phyloP scores from a whole-genome alignment of 2,888 invertebrate genomes.

The Villa cingulata region DNA sequence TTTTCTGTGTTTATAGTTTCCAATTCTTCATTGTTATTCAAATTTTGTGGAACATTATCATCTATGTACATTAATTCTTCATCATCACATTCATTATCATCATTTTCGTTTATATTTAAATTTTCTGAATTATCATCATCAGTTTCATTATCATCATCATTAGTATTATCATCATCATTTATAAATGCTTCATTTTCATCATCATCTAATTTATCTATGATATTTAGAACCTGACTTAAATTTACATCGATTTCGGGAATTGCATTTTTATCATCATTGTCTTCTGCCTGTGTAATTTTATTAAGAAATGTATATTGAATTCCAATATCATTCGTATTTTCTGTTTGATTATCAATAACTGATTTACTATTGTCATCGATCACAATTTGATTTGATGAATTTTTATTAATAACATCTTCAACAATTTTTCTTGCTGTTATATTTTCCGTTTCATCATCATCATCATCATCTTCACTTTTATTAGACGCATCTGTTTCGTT shows the following conservation, averaged over 20 bases:
- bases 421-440: constrained; percentile 29
- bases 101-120: neutral
- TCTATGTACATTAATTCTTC: too few species aligned
- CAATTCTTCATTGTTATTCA: neutral
- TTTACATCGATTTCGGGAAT: neutral
- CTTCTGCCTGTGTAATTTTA: neutral
- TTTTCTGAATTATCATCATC: neutral
- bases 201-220: constrained; percentile 1
- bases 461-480: constrained; percentile 13
- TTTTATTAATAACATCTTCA: constrained; percentile 21
- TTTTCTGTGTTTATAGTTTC: neutral
- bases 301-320: neutral
- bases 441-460: constrained; percentile 8
- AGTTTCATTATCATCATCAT: neutral
- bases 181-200: neutral
- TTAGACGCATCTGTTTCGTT: constrained; percentile 20
- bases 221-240: neutral
- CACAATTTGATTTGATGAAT: neutral
- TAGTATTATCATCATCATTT: neutral
- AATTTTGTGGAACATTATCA: too few species aligned
- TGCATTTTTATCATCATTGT: neutral
- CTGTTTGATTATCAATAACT: too few species aligned
- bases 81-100: neutral
- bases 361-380: neutral
- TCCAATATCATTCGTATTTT: too few species aligned